Conservation (phyloP, 2,888 invertebrate species). For the Heliconius hortense region DNA sequence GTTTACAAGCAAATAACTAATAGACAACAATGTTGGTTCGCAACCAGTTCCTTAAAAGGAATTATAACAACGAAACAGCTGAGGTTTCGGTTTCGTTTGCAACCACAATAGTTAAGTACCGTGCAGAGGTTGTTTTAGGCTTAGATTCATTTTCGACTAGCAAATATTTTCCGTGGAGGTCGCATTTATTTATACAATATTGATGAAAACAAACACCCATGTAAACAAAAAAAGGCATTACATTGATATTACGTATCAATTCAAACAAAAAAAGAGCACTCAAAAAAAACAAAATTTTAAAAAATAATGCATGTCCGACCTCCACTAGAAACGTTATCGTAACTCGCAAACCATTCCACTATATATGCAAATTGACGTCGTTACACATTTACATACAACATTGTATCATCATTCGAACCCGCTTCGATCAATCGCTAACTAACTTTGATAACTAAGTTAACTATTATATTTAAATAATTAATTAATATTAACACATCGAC, state of each 20-base stretch:
- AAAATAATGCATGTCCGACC: constrained; percentile 2
- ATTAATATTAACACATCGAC: constrained; percentile 12
- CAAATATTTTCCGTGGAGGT: constrained; percentile 42
- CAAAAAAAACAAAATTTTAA: background rate
- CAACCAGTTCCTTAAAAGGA: background rate
- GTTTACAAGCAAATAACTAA: background rate
- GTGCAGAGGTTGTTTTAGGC: constrained; percentile 46
- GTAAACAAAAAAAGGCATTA: no score
- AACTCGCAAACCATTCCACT: constrained; percentile 17
- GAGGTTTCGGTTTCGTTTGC: background rate
- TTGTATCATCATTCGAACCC: constrained; percentile 4
- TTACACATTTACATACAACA: background rate
- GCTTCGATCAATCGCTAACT: constrained; percentile 3
- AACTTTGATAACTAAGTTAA: constrained; percentile 9
- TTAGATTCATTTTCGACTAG: constrained; percentile 77
- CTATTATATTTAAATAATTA: constrained; percentile 11
- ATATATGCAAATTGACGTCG: constrained; percentile 32
- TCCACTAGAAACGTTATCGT: constrained; percentile 32
- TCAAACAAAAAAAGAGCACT: no score
- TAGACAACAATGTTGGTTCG: background rate
- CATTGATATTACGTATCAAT: no score
- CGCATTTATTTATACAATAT: constrained; percentile 8
- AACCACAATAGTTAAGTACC: background rate
- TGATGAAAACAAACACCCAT: background rate
- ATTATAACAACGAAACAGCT: background rate